Base-by-base conservation (phyloP, 2,113 vertebrate species). In the Origma solitaria region DNA sequence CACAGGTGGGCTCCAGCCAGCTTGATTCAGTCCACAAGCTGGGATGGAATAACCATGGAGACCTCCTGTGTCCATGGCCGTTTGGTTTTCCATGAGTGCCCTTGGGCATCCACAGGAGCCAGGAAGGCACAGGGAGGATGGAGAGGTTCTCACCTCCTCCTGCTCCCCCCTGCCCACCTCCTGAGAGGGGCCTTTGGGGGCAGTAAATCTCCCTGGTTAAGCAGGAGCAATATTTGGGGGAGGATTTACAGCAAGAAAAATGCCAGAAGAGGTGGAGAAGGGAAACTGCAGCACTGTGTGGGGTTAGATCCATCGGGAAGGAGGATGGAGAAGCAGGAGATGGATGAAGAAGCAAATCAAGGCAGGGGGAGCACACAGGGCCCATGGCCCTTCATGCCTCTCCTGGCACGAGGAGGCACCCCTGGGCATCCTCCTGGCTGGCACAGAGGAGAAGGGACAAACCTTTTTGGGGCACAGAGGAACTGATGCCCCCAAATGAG, bases 41-140 rank as follows among this genome's bases (percentile, higher is more conserved):
- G 0, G 3, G 22, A 13, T 14, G 75, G 53, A 53, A 68, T 31
- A 44, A n/a, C 11, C 15, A 10, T 2, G 4, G 42, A 54, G 33
- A 50, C 25, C 15, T 6, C 0, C 33, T 0, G 0, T 18, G 28
- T 44, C 37, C 1, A 0, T 31, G 19, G 14, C 6, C 0, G 0
- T n/a, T 44, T 8, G 27, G 23, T 53, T 91, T 53, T 60, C 30
- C 38, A 10, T 40, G 10, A 40, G 38, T 40, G 38, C 38, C 13
- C 9, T 1, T 0, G 4, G 58, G 71, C 18, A 38, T 10, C 30
- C 2, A 1, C 2, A 27, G 45, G 75, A 20, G 31, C 11, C 0
- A 0, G 27, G 49, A 57, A 62, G 17, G 27, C 5, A 5, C 37
- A 8, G 38, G 11, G 35, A 56, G 35, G 8, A 16, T 24, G 25